Evolutionary conservation across 2,888 invertebrate genomes (phyloP).

Genomic region (Drosophila heteroneura): DNA sequence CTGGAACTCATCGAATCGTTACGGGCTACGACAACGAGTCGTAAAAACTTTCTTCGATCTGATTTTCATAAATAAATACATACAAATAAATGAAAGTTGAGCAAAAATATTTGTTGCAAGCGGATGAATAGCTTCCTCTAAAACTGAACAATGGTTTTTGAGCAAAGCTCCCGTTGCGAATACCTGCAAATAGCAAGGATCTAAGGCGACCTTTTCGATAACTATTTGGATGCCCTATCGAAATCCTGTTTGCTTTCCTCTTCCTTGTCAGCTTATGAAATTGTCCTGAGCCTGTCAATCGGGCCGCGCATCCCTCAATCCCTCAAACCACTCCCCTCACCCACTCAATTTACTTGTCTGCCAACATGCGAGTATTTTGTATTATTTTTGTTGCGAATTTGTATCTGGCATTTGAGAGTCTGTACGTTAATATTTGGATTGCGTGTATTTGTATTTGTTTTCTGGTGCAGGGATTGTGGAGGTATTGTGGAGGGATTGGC

Average conservation of each 20-base stretch:
- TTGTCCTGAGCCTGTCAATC: conserved; percentile 35
- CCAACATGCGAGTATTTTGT: conserved; percentile 15
- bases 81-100: neutral
- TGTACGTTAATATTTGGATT: conserved; percentile 72
- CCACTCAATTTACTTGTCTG: neutral
- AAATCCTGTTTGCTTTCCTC: conserved; percentile 53
- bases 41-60: neutral
- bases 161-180: neutral
- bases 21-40: too few relatives aligned
- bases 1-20: neutral
- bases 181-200: neutral
- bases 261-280: conserved; percentile 52
- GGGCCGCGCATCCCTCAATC: conserved; percentile 36
- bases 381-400: conserved; percentile 17
- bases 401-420: conserved; percentile 23
- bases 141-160: neutral
- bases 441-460: conserved; percentile 76
- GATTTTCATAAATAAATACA: neutral
- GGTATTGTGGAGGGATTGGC: neutral
- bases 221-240: conserved; percentile 38
- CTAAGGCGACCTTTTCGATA: conserved; percentile 9
- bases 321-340: neutral
- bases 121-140: neutral
- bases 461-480: conserved; percentile 35
- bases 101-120: neutral